phyloP scores from a whole-genome alignment of 2,797 vertebrate species.

The Antrozous pallidus region DNA sequence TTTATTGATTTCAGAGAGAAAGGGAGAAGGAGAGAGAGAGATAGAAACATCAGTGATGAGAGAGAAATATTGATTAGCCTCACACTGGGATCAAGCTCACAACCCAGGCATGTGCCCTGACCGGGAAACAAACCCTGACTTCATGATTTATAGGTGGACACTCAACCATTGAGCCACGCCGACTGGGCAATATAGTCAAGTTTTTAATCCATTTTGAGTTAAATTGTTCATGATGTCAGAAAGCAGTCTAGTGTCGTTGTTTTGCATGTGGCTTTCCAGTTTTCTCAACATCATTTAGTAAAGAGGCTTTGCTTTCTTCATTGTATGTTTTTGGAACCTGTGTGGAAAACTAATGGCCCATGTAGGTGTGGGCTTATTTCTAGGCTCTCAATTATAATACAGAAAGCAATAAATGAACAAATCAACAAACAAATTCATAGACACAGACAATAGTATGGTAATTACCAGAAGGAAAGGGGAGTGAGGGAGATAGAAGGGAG shows the following conservation, averaged over 20 bases:
- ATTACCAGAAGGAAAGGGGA: not conserved
- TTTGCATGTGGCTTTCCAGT: not conserved
- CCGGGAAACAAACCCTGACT: too few species aligned
- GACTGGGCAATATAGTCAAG: not conserved
- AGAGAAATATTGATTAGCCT: not conserved
- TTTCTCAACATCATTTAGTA: not conserved
- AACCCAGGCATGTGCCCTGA: too few species aligned
- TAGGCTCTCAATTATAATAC: not conserved
- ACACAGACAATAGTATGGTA: not conserved
- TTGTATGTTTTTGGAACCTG: not conserved
- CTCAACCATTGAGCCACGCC: too few species aligned
- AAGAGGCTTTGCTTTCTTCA: not conserved
- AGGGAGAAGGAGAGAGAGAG: too few species aligned
- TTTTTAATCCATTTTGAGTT: not conserved
- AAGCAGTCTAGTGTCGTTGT: not conserved
- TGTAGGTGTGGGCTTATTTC: not conserved
- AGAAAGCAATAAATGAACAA: not conserved
- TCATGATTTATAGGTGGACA: too few species aligned
- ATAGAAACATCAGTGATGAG: too few species aligned
- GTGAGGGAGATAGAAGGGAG: not conserved
- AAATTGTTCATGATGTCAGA: not conserved
- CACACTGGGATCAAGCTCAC: too few species aligned
- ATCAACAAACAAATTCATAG: not conserved
- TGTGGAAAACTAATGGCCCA: not conserved
- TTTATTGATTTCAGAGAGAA: too few species aligned